A percentile compares a stretch with the other conserved stretches of the same genome.
Conservation (phyloP, 2,113 vertebrate species). For the Podocnemis expansa region DNA sequence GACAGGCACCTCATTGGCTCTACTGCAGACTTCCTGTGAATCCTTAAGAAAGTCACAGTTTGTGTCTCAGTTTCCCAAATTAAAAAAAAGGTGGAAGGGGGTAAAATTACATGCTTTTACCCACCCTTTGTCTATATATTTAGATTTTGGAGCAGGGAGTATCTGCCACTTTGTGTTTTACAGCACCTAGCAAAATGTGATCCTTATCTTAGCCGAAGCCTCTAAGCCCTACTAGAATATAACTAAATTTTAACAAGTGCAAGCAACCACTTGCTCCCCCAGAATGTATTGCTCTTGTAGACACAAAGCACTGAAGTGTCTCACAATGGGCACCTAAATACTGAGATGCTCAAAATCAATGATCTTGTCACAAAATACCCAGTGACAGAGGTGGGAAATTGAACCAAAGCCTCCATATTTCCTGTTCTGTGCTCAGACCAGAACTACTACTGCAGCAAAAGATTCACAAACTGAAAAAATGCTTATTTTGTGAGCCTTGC, state of each 20-base stretch:
- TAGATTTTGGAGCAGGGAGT: conserved; percentile 19
- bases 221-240: conserved; percentile 20
- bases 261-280: conserved; percentile 13
- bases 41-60: not conserved
- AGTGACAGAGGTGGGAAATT: too few relatives aligned
- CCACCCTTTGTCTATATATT: conserved; percentile 10
- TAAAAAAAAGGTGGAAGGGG: conserved; percentile 11
- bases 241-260: conserved; percentile 7
- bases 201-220: not conserved
- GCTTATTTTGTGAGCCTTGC: too few relatives aligned
- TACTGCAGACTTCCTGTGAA: not conserved
- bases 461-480: too few relatives aligned
- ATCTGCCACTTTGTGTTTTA: not conserved
- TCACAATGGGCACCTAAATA: not conserved
- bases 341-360: not conserved
- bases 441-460: too few relatives aligned
- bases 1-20: too few relatives aligned
- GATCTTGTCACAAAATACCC: too few relatives aligned
- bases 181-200: not conserved
- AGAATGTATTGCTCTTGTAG: not conserved
- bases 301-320: not conserved
- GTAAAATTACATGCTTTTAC: conserved; percentile 18
- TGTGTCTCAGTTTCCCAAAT: too few relatives aligned
- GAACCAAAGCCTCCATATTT: too few relatives aligned
- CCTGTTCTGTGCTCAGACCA: too few relatives aligned